Percentiles rank a stretch among this genome's conserved stretches.
Conservation (phyloP, 2,888 invertebrate species). For the Theretra japonica region DNA sequence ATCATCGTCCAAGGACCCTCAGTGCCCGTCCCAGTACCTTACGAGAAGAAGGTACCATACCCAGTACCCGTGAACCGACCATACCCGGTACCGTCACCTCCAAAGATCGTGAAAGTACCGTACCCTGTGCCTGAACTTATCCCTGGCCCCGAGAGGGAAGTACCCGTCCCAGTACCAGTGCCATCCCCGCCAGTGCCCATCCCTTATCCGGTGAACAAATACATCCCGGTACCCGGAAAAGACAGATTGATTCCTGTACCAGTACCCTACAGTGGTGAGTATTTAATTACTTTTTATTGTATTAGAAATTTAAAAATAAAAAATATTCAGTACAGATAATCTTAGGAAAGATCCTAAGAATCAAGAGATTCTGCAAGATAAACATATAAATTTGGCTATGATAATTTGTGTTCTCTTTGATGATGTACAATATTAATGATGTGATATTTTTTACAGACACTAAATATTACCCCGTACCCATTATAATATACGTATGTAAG, state of each 20-base stretch:
- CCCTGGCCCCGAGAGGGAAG: slow-evolving; percentile 48
- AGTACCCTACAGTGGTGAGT: slow-evolving; percentile 58
- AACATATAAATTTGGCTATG: no score
- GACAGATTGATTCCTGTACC: slow-evolving; percentile 61
- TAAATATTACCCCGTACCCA: slow-evolving; percentile 59
- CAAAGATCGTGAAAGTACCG: slow-evolving; percentile 48
- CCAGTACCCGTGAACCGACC: slow-evolving; percentile 56
- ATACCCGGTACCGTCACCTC: slow-evolving; percentile 60
- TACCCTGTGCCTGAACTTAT: slow-evolving; percentile 50
- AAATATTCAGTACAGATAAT: no score
- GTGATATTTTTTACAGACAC: slow-evolving; percentile 54
- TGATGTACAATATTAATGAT: background rate
- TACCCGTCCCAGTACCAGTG: slow-evolving; percentile 57
- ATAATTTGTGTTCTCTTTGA: slow-evolving; percentile 19
- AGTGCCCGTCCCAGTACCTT: slow-evolving; percentile 59
- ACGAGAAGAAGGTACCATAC: slow-evolving; percentile 54
- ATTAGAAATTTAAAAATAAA: no score
- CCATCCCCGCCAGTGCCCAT: slow-evolving; percentile 60
- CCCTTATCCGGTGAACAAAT: slow-evolving; percentile 58
- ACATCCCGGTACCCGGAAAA: slow-evolving; percentile 61
- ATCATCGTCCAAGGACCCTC: slow-evolving; percentile 54
- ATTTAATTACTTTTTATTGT: slow-evolving; percentile 2
- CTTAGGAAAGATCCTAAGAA: no score
- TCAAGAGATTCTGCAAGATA: no score
- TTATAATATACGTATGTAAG: slow-evolving; percentile 69